A percentile compares a stretch with the other conserved stretches of the same genome.
Evolutionary conservation across 2,113 vertebrate species (phyloP).

Genomic region (Tiliqua scincoides): DNA sequence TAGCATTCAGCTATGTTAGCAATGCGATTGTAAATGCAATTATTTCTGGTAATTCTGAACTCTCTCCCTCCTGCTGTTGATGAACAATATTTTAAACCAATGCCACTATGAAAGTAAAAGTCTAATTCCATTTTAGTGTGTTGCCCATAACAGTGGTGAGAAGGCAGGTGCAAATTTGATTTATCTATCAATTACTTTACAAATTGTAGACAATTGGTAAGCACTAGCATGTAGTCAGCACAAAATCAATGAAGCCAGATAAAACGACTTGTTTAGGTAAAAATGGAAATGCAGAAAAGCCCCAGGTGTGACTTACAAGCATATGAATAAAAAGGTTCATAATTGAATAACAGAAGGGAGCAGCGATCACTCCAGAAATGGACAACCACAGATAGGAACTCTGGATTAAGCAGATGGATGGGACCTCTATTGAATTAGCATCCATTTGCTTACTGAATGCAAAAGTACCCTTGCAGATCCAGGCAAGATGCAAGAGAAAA

Average conservation of each 20-base stretch:
- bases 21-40: neutral
- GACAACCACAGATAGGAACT: neutral
- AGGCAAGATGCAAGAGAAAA: neutral
- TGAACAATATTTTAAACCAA: slow-evolving; percentile 23
- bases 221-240: slow-evolving; percentile 59
- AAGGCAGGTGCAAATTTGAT: slow-evolving; percentile 49
- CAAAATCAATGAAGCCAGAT: slow-evolving; percentile 65
- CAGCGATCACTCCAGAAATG: neutral
- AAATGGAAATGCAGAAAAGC: slow-evolving; percentile 21
- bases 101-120: slow-evolving; percentile 4
- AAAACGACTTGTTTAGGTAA: slow-evolving; percentile 48
- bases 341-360: slow-evolving; percentile 36
- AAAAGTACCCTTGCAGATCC: neutral
- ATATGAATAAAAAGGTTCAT: slow-evolving; percentile 39
- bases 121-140: slow-evolving; percentile 17
- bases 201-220: slow-evolving; percentile 62
- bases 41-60: neutral
- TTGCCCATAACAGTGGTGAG: neutral
- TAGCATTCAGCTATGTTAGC: neutral
- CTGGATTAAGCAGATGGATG: neutral
- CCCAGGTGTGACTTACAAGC: slow-evolving; percentile 13
- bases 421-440: neutral
- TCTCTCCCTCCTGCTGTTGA: neutral
- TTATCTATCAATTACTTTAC: slow-evolving; percentile 70
- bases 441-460: neutral